Conservation (phyloP, 2,888 invertebrate genomes). For the Tachina fera region DNA sequence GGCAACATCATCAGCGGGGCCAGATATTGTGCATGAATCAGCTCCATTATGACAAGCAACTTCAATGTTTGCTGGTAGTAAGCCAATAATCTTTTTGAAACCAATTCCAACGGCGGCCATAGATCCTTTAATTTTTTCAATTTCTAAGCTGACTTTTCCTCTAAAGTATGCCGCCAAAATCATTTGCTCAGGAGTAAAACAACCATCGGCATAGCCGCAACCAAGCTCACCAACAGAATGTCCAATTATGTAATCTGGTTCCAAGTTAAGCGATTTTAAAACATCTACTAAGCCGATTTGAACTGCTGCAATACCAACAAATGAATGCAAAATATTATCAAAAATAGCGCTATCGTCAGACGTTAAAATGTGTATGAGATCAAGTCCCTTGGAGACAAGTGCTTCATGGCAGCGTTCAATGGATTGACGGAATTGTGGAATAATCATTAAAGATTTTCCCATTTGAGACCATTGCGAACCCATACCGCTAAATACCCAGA, state of each 20-base stretch:
- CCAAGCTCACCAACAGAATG: slow-evolving; percentile 97
- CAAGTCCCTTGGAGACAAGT: slow-evolving; percentile 85
- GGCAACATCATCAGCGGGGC: slow-evolving; percentile 88
- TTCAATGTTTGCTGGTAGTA: slow-evolving; percentile 89
- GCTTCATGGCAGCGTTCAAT: slow-evolving; percentile 85
- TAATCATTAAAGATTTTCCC: slow-evolving; percentile 89
- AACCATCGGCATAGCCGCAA: slow-evolving; percentile 96
- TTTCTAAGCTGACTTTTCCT: slow-evolving; percentile 89
- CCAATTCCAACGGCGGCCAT: slow-evolving; percentile 95
- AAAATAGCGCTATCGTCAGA: slow-evolving; percentile 85
- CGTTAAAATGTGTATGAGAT: slow-evolving; percentile 86
- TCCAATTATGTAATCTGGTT: slow-evolving; percentile 90
- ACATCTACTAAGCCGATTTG: slow-evolving; percentile 86
- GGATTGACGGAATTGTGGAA: slow-evolving; percentile 88
- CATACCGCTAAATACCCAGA: slow-evolving; percentile 96
- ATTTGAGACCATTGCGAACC: slow-evolving; percentile 93
- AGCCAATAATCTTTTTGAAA: slow-evolving; percentile 84
- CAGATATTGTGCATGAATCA: slow-evolving; percentile 94
- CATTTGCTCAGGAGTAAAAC: slow-evolving; percentile 93
- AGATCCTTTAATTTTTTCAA: slow-evolving; percentile 87
- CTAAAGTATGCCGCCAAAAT: slow-evolving; percentile 92
- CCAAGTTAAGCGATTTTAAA: slow-evolving; percentile 85
- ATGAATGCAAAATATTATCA: slow-evolving; percentile 87
- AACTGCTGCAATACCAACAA: slow-evolving; percentile 88
- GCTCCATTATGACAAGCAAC: slow-evolving; percentile 94